Conservation (phyloP, 2,888 invertebrate species). For the Rotaria macrura region DNA sequence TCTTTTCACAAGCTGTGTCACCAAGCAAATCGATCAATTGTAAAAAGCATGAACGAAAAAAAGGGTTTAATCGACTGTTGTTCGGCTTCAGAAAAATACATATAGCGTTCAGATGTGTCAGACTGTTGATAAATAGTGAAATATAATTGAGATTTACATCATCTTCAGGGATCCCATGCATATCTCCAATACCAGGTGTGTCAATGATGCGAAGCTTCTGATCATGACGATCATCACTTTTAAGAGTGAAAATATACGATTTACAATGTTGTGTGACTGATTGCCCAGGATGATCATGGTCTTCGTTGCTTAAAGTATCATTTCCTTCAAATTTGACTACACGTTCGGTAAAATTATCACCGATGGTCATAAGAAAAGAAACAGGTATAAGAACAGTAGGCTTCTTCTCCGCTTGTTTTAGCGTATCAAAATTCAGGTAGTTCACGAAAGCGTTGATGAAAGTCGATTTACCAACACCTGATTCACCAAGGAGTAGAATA, state of each 20-base stretch:
- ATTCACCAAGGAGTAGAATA: not conserved
- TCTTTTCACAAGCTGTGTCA: not conserved
- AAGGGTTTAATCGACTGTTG: not conserved
- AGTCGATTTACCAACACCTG: not conserved
- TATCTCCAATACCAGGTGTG: not conserved
- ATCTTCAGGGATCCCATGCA: not conserved
- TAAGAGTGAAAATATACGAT: not conserved
- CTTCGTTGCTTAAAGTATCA: not conserved
- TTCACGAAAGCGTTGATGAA: not conserved
- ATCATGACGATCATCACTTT: too few relatives aligned
- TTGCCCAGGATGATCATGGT: not conserved
- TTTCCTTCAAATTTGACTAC: not conserved
- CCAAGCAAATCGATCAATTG: not conserved
- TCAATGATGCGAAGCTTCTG: not conserved
- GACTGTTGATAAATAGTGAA: not conserved
- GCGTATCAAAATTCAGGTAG: not conserved
- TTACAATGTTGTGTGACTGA: not conserved
- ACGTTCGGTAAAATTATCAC: not conserved
- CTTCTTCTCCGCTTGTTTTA: not conserved
- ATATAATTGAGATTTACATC: not conserved
- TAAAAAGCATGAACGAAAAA: not conserved
- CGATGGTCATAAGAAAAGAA: not conserved
- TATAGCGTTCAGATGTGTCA: not conserved
- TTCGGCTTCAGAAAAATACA: not conserved
- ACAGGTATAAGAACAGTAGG: not conserved